These are phyloP conservation scores for Ophioderma brevispina DNA, from an alignment of 35 echinoderm and acorn worm species.

Conservation along the genomic window DNA sequence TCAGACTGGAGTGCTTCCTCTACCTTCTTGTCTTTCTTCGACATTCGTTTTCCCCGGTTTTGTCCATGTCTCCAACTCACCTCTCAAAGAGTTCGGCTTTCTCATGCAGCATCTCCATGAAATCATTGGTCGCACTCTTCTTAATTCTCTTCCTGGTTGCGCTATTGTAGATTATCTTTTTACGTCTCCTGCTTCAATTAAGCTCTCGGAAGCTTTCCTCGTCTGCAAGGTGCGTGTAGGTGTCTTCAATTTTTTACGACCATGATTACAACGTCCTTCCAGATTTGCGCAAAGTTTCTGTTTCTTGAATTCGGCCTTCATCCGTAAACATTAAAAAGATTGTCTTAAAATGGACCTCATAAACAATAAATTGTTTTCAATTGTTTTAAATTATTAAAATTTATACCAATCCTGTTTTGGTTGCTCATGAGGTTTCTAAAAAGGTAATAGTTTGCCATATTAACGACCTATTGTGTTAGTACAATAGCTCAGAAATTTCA, in stretches of 20 bases:
- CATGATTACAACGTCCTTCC: slow-evolving; percentile 56
- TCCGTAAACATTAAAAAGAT: slow-evolving; percentile 29
- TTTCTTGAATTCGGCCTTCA: slow-evolving; percentile 92
- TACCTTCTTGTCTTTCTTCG: too few species aligned
- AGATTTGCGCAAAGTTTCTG: slow-evolving; percentile 41
- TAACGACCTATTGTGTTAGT: too few species aligned
- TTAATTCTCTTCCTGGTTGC: slow-evolving; percentile 72
- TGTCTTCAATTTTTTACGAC: slow-evolving; percentile 41
- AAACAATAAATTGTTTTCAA: too few species aligned
- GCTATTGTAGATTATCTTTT: slow-evolving; percentile 74
- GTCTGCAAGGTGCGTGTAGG: slow-evolving; percentile 44
- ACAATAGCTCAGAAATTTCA: background rate
- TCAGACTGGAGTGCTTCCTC: too few species aligned
- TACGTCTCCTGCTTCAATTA: slow-evolving; percentile 29
- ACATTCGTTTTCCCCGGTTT: too few species aligned
- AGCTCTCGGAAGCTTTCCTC: slow-evolving; percentile 72
- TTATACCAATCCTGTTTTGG: too few species aligned
- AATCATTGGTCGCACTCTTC: slow-evolving; percentile 40
- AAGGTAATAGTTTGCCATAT: too few species aligned
- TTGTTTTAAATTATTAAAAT: background rate
- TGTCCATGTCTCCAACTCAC: too few species aligned
- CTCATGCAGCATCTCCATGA: slow-evolving; percentile 80
- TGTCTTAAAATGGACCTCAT: background rate
- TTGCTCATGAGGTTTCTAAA: too few species aligned
- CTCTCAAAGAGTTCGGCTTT: slow-evolving; percentile 41